These are phyloP conservation scores for Cheilosia variabilis DNA, from an alignment of 2,888 invertebrate genomes.

Conservation along the genomic window DNA sequence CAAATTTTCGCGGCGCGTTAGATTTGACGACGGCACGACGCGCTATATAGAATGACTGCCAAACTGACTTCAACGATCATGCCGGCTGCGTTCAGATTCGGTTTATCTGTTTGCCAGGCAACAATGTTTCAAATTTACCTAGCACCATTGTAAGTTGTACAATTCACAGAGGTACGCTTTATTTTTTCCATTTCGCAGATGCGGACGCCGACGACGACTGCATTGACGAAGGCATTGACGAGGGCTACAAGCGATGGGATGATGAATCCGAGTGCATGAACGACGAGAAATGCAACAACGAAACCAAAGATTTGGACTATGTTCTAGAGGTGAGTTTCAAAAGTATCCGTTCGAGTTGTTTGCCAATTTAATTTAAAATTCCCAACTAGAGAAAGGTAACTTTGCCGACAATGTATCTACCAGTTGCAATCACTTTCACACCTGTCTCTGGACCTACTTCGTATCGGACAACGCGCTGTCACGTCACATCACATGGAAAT, in stretches of 20 bases:
- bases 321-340: conserved; percentile 82
- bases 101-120: conserved; percentile 22
- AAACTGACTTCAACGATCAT: conserved; percentile 30
- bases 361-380: conserved; percentile 23
- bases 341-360: background rate
- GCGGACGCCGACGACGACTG: conserved; percentile 94
- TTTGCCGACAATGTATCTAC: conserved; percentile 19
- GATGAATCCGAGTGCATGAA: conserved; percentile 81
- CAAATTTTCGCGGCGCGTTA: conserved; percentile 72
- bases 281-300: conserved; percentile 84
- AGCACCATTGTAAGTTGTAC: conserved; percentile 10
- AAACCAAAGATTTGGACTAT: conserved; percentile 84
- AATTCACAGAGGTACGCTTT: conserved; percentile 22
- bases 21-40: conserved; percentile 39
- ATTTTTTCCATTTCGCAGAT: conserved; percentile 83
- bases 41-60: conserved; percentile 29
- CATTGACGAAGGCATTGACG: conserved; percentile 93
- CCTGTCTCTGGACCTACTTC: conserved; percentile 12
- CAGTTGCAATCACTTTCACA: conserved; percentile 31
- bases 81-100: conserved; percentile 31
- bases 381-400: conserved; percentile 44
- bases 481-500: background rate
- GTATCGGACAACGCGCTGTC: background rate
- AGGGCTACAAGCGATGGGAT: conserved; percentile 86
- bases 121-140: conserved; percentile 14